Percentiles rank a stretch among this genome's conserved stretches.
Evolutionary conservation across 2,797 vertebrate genomes (phyloP).

Genomic region (Gorsachius magnificus): DNA sequence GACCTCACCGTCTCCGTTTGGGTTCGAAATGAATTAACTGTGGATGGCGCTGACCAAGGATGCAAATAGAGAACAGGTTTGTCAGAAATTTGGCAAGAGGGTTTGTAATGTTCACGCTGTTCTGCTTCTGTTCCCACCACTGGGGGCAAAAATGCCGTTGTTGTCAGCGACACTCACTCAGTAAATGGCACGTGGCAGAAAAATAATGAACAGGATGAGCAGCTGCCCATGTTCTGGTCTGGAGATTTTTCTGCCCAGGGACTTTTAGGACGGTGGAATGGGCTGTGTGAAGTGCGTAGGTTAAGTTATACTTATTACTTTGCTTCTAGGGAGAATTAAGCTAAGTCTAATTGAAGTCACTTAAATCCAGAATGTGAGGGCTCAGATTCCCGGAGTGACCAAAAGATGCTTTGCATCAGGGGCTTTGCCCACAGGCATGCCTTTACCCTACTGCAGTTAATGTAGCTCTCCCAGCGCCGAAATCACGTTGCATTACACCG

Average conservation of each 20-base stretch:
- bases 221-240: background rate
- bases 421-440: background rate
- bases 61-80: background rate
- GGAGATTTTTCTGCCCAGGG: background rate
- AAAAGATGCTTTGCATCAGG: background rate
- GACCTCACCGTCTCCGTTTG: background rate
- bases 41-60: background rate
- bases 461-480: rapidly evolving
- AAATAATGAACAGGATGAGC: background rate
- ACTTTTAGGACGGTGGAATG: background rate
- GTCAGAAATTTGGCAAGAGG: background rate
- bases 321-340: background rate
- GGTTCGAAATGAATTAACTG: background rate
- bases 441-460: background rate
- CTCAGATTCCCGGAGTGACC: background rate
- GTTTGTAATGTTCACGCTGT: background rate
- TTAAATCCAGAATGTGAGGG: background rate
- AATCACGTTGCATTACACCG: background rate
- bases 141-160: background rate
- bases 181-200: background rate
- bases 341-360: background rate
- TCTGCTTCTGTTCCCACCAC: background rate
- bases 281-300: background rate
- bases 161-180: background rate
- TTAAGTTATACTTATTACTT: background rate